Evolutionary conservation across 2,113 vertebrate genomes (phyloP).

Genomic region (Octodon degus): DNA sequence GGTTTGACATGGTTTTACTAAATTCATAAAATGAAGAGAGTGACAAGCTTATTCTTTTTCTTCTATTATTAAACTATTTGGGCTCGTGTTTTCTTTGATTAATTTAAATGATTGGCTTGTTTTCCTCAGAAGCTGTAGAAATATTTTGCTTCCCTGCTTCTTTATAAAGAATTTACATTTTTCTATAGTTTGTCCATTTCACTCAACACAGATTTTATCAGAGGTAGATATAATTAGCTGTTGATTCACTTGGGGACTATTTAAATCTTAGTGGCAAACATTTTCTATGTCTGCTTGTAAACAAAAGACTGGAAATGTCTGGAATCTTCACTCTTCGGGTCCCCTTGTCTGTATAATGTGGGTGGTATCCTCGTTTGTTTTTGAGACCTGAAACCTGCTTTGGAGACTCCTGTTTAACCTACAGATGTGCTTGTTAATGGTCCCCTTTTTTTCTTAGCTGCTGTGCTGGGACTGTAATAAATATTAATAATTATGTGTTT

Average conservation of each 20-base stretch:
- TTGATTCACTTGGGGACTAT: slow-evolving; percentile 22
- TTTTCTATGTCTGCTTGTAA: slow-evolving; percentile 46
- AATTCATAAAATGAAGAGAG: background rate
- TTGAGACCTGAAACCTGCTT: slow-evolving; percentile 1
- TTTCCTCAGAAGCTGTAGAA: background rate
- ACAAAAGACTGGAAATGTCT: slow-evolving; percentile 10
- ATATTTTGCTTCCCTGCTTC: background rate
- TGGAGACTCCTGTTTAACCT: slow-evolving; percentile 28
- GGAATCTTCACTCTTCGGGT: background rate
- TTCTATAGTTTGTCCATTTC: background rate
- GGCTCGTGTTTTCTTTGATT: background rate
- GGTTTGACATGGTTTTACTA: slow-evolving; percentile 2
- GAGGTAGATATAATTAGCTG: background rate
- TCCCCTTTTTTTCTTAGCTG: slow-evolving; percentile 36
- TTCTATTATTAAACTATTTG: slow-evolving; percentile 6
- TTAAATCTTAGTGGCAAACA: slow-evolving; percentile 36
- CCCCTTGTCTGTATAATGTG: slow-evolving; percentile 43
- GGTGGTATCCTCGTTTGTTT: slow-evolving; percentile 17
- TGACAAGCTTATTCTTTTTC: background rate
- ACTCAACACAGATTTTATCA: background rate
- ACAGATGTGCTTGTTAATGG: slow-evolving; percentile 15
- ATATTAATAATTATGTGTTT: slow-evolving; percentile 73
- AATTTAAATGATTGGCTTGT: background rate
- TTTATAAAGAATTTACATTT: background rate
- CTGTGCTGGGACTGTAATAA: slow-evolving; percentile 59